phyloP scores from a whole-genome alignment of 2,888 invertebrate genomes.

The Rhogogaster chlorosoma region DNA sequence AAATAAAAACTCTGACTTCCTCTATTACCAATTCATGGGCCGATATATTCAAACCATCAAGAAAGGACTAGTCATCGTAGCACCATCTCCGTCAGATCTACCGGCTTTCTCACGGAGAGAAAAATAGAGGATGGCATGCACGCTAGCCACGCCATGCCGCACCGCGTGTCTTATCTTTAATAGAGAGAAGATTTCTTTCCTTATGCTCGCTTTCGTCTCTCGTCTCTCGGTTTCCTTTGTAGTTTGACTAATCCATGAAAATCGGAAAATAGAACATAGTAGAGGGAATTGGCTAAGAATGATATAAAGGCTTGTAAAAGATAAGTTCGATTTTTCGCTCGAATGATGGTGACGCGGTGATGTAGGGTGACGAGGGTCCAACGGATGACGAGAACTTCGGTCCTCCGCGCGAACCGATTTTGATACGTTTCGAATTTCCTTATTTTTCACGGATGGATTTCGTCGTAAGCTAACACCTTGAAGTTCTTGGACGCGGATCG shows the following conservation, averaged over 20 bases:
- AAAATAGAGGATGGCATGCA: conserved; percentile 23
- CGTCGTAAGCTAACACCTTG: conserved; percentile 37
- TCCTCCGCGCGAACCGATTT: conserved; percentile 15
- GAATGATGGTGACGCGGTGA: not conserved
- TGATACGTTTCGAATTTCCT: conserved; percentile 43
- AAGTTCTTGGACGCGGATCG: conserved; percentile 7
- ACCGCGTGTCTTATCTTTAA: not conserved
- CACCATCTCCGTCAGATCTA: conserved; percentile 22
- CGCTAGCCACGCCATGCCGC: conserved; percentile 18
- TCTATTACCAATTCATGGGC: conserved; percentile 70
- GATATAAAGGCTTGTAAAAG: not conserved
- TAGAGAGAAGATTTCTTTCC: conserved; percentile 63
- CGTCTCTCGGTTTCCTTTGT: conserved; percentile 60
- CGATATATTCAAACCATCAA: conserved; percentile 62
- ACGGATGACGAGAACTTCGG: not conserved
- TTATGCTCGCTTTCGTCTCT: not conserved
- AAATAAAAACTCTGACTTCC: conserved; percentile 61
- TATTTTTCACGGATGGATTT: conserved; percentile 45
- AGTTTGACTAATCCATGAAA: conserved; percentile 54
- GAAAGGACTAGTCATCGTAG: conserved; percentile 38
- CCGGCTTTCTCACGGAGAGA: conserved; percentile 24
- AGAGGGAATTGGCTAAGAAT: conserved; percentile 20
- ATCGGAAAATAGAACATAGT: not conserved
- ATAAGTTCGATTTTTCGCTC: not conserved
- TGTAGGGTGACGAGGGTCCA: conserved; percentile 7